Evolutionary conservation across 2,888 invertebrate genomes (phyloP), one percentile per base, ranked within the genome.

Genomic region (Drosophila formosana): DNA sequence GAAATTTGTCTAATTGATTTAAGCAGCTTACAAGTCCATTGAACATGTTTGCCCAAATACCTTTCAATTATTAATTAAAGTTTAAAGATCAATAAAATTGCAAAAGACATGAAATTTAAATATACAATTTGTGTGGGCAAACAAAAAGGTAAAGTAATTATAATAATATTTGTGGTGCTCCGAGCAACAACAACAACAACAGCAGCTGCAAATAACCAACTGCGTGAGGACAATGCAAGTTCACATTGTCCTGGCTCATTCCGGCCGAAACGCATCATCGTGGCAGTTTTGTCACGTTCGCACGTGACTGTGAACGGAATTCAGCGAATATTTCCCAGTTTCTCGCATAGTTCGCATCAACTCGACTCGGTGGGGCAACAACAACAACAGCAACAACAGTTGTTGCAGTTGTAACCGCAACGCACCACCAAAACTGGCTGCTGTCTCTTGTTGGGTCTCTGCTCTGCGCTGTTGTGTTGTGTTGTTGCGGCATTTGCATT

Each of bases 211-310:
- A 62, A 55, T 63, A 57, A 66, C 49, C 65, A 60, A 47, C 52
- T 61, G 41, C 41, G 53, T 53, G 55, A 45, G 67, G 25, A 61
- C 63, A 62, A 62, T 72, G 39, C 41, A 11, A 43, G n/a, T 34
- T 25, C 28, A 28, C 39, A 66, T 60, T 69, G 56, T 47, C 34
- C 49, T 45, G 66, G 64, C 62, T 66, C 66, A 43, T 32, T 25
- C 61, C 23, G 65, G 49, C 55, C 75, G 66, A 70, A 75, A 79
- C 64, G 72, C 75, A 78, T 68, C 68, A 57, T 82, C 86, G 83
- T 89, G 89, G 86, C 86, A 86, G 74, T 78, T 80, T 82, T 81
- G 87, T 85, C 86, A 86, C 89, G 83, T 88, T 77, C 89, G 86
- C 82, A 89, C 86, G 89, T 86, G 89, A 85, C 88, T 82, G 73